phyloP scores from a whole-genome alignment of 1,140 invertebrate genomes.

The Pygmarrhopalites habei region DNA sequence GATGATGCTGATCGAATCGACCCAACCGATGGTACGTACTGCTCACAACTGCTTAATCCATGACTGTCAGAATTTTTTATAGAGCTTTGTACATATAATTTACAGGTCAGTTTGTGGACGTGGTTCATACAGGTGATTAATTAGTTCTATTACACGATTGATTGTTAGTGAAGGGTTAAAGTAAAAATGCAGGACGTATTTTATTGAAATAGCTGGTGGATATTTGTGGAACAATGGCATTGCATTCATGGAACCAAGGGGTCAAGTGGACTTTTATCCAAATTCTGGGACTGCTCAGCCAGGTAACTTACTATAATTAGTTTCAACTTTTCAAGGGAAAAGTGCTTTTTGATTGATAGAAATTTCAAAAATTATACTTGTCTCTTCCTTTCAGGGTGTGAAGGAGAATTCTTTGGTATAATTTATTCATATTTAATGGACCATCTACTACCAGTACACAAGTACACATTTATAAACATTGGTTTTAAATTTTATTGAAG shows the following conservation, averaged over 20 bases:
- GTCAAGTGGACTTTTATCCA: conserved; percentile 52
- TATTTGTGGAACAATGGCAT: conserved; percentile 26
- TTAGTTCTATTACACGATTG: no score
- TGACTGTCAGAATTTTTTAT: no score
- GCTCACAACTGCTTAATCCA: no score
- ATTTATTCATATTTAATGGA: neutral
- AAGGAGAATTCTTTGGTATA: conserved; percentile 20
- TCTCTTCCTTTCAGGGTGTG: conserved; percentile 15
- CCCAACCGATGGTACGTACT: conserved; percentile 45
- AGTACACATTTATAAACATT: neutral
- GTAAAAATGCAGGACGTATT: no score
- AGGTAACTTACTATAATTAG: no score
- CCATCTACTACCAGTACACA: neutral
- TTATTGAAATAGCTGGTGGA: no score
- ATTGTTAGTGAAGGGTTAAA: no score
- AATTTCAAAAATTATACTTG: no score
- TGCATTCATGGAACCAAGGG: conserved; percentile 52
- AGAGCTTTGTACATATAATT: no score
- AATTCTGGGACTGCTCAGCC: conserved; percentile 3
- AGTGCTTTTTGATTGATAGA: no score
- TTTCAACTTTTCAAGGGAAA: no score
- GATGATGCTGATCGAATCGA: conserved; percentile 50
- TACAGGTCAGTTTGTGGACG: conserved; percentile 53
- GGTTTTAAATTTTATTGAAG: neutral
- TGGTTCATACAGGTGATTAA: conserved; percentile 67